Evolutionary conservation across 2,797 vertebrate species (phyloP).

Genomic region (Pachyuromys duprasi): DNA sequence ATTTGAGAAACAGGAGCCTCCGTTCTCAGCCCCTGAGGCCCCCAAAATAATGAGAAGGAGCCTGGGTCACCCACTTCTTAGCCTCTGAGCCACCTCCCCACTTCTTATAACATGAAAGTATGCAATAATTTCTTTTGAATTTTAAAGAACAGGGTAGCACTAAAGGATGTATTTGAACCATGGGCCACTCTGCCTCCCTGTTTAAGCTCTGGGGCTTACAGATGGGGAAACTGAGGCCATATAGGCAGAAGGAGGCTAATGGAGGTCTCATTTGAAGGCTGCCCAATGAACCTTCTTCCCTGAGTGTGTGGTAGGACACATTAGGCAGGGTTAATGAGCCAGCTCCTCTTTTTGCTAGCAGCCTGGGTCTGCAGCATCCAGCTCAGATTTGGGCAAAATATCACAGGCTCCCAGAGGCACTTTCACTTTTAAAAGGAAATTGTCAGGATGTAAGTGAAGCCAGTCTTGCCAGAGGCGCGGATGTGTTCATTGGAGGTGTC

Average conservation of each 20-base stretch:
- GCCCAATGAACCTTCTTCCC: conserved; percentile 59
- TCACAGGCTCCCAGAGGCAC: conserved; percentile 39
- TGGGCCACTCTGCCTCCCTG: background rate
- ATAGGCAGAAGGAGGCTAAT: background rate
- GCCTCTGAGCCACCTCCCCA: too few species aligned
- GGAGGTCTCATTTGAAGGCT: conserved; percentile 17
- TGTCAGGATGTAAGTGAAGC: conserved; percentile 36
- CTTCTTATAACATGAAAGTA: background rate
- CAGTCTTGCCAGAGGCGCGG: background rate
- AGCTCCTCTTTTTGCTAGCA: background rate
- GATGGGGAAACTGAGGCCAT: conserved; percentile 68
- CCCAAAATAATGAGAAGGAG: background rate
- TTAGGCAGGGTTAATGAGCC: conserved; percentile 72
- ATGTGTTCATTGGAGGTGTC: background rate
- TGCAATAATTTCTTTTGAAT: background rate
- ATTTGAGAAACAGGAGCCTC: background rate
- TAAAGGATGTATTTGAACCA: background rate
- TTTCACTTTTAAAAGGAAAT: conserved; percentile 69
- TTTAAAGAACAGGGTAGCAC: background rate
- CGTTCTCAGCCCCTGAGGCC: background rate
- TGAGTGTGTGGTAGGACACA: conserved; percentile 42
- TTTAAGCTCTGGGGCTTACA: conserved; percentile 26
- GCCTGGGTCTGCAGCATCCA: conserved; percentile 47
- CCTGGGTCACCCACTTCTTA: background rate
- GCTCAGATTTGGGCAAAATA: conserved; percentile 62